Evolutionary conservation across 2,113 vertebrate genomes (phyloP), one percentile per base, ranked within the genome.

Genomic region (Melanotaenia duboulayi): DNA sequence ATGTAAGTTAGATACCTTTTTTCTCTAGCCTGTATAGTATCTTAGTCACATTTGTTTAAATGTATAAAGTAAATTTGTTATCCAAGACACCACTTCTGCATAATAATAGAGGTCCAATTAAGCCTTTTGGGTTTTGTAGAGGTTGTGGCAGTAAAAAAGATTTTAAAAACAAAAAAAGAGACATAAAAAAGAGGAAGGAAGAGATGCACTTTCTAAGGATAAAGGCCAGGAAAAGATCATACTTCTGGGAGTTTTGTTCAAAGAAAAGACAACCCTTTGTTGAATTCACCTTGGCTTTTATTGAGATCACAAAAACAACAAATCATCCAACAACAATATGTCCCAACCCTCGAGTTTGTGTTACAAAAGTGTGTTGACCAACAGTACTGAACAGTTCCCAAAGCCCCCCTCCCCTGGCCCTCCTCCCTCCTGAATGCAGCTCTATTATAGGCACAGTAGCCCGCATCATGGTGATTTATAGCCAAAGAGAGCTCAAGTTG

Each of bases 391-490:
- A 86, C 83, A 76, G 83, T 81, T 91, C 91, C 88, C 90, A 78
- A 82, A 69, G 83, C 87, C 76, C 84, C 79, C 25, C 71, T 46
- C 84, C 79, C 25, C 71, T 46, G 50, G 55, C 77, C 57, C 68
- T 78, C 79, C 72, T 81, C 83, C 79, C 85, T 71, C 60, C 67
- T 78, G 80, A 89, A 87, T 62, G 83, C 70, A 78, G 88, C 91
- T 91, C 89, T 90, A 90, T 94, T 94, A 91, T 87, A 60, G 75
- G 87, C 90, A 90, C 90, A 90, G 92, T 91, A 84, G 89, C 87
- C 85, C 54, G 79, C 83, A 92, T 91, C 87, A 88, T 90, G 82
- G 90, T 95, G 93, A 94, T 94, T 93, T 93, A 95, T 94, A 84
- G 91, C 91, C 87, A 87, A 79, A 64, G 84, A 91, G 89, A 76